phyloP scores from a whole-genome alignment of 2,113 vertebrate species.

The Psittacus erithacus region DNA sequence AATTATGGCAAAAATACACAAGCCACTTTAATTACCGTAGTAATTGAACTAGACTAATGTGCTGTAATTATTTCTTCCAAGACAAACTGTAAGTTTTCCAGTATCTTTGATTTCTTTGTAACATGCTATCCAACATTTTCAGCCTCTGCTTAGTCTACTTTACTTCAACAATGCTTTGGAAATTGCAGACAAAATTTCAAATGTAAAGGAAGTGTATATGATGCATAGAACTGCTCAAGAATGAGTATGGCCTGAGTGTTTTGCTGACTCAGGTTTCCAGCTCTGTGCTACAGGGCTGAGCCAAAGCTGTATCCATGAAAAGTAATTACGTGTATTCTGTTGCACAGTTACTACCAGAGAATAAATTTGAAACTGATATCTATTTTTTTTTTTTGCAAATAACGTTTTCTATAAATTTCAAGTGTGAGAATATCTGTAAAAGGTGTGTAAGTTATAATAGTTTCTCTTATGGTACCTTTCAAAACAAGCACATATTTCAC shows the following conservation, averaged over 20 bases:
- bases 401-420: not conserved
- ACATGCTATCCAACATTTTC: not conserved
- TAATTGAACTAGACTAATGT: conserved; percentile 51
- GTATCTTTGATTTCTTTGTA: not conserved
- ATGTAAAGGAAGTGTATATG: fast-evolving
- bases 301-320: not conserved
- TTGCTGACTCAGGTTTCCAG: not conserved
- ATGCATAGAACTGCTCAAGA: fast-evolving
- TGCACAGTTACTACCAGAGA: not conserved
- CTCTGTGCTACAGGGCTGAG: not conserved
- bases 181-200: not conserved
- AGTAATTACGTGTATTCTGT: not conserved
- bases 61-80: conserved; percentile 15
- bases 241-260: fast-evolving
- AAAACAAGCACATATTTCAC: not conserved
- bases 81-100: not conserved
- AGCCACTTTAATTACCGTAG: conserved; percentile 24
- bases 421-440: not conserved
- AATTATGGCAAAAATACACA: conserved; percentile 44
- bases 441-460: not conserved
- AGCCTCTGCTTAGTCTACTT: not conserved
- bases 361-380: not conserved
- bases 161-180: not conserved
- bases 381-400: not conserved
- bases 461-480: not conserved